Base-by-base conservation (phyloP, 2,113 vertebrate genomes). In the Oryzias celebensis region DNA sequence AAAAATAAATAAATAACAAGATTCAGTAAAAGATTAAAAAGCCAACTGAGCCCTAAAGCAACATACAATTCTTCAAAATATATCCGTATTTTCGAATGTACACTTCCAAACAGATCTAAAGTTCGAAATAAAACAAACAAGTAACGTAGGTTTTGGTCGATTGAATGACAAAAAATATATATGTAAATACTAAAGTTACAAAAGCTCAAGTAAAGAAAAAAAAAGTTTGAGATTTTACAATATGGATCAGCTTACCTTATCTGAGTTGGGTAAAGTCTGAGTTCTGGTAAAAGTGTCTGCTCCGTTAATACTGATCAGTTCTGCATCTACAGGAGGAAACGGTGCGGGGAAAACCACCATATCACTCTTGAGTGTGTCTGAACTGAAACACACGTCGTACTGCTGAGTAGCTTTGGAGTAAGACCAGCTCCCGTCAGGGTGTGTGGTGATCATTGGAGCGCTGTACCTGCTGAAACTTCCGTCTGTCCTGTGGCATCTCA, bases 351-450 rank as follows among this genome's bases (percentile, higher is more conserved):
- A 81, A 65, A 81, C 68, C 24, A 80, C 78, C 24, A 81, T 42
- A 28, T 81, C 78, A 66, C 78, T 76, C 57, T 76, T 80, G 16
- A 73, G 62, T 3, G 83, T 85, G 77, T 85, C 80, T 51, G 83
- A 85, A 51, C 83, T 82, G 79, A 82, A 85, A 51, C 83, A 85
- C 67, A 85, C 79, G 67, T 85, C 79, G 51, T 85, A 85, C 76
- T 85, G 80, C 5, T 47, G 45, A n/a, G 45, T 47, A 47, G 45
- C 45, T 47, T 47, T 47, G n/a, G 45, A 47, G 17, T 47, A 47
- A 47, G 45, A 47, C 45, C 45, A 47, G 45, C 45, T 47, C 45
- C 45, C 45, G 15, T 47, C 45, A 47, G 45, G 45, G 45, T 47
- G 17, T 16, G 45, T 47, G 45, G 45, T 47, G 17, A 47, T 47